Evolutionary conservation across 2,113 vertebrate species (phyloP), one percentile per base, ranked within the genome.

Genomic region (Grallaria varia): DNA sequence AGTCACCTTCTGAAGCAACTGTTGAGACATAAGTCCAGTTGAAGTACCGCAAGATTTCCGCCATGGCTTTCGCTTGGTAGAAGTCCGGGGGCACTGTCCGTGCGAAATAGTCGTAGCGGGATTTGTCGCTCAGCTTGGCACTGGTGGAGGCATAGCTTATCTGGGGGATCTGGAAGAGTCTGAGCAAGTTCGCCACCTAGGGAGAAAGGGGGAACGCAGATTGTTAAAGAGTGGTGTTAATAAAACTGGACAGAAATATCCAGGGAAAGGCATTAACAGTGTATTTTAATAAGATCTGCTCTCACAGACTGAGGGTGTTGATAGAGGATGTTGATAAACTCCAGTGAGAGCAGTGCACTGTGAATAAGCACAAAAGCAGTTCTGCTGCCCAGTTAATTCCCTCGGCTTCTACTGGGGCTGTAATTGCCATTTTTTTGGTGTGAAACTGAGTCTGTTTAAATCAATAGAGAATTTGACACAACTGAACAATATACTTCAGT

Each of bases 11-110:
- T 0, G 99, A 99, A 20, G 99, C 99, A 64, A 99, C 99, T 0
- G 99, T 99, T 31, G 99, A 99, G 69, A 99, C 99, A 0, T 99
- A 99, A 4, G 99, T 99, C 99, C 99, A 99, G 97, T 99, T 99
- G 96, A 99, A 99, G 95, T 98, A 98, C 6, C 99, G 97, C 52
- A 99, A 62, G 96, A 99, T 99, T 96, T 99, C 99, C 1, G 99
- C 99, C 99, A 99, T 99, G 77, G 99, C 99, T 95, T 99, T 99
- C 1, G 99, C 99, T 94, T 99, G 99, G 96, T 99, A 99, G 97
- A 99, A 99, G 96, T 99, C 99, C 0, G 99, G 99, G 5, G 99
- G 99, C 81, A 99, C 99, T 0, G 99, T 99, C 82, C 99, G 98
- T 5, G 99, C 99, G 1, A 99, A 99, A 91, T 99, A 99, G 93